Evolutionary conservation across 2,113 vertebrate species (phyloP).

Genomic region (Pteropus alecto): DNA sequence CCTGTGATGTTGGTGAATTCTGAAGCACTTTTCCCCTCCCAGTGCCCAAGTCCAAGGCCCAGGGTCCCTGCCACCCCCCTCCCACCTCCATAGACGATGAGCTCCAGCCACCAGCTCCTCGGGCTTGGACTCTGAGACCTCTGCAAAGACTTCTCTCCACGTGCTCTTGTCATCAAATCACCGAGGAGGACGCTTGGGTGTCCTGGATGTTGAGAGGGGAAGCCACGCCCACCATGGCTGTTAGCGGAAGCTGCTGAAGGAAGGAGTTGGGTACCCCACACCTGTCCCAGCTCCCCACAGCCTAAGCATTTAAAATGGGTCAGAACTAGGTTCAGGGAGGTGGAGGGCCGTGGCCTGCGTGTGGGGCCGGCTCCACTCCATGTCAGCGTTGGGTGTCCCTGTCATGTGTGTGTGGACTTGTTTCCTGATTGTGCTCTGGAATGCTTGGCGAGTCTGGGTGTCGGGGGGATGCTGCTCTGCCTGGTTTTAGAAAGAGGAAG

Average conservation of each 20-base stretch:
- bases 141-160: neutral
- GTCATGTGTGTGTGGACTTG: neutral
- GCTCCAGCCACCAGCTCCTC: neutral
- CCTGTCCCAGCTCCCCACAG: neutral
- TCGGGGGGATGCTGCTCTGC: neutral
- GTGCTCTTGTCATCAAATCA: neutral
- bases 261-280: rapidly evolving
- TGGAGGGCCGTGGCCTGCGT: neutral
- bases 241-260: neutral
- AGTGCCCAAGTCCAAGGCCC: neutral
- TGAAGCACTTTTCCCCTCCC: neutral
- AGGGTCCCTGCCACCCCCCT: neutral
- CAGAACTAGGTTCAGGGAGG: neutral
- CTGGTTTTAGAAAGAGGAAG: neutral
- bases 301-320: neutral
- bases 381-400: neutral
- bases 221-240: neutral
- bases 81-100: neutral
- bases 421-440: neutral
- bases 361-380: neutral
- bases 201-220: neutral
- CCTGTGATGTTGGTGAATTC: neutral
- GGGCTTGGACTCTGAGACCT: neutral
- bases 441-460: neutral
- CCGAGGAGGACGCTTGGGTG: neutral